A percentile compares a stretch with the other conserved stretches of the same genome.
These are phyloP conservation scores for Oncorhynchus nerka DNA, from an alignment of 2,113 vertebrate genomes.

Conservation along the genomic window DNA sequence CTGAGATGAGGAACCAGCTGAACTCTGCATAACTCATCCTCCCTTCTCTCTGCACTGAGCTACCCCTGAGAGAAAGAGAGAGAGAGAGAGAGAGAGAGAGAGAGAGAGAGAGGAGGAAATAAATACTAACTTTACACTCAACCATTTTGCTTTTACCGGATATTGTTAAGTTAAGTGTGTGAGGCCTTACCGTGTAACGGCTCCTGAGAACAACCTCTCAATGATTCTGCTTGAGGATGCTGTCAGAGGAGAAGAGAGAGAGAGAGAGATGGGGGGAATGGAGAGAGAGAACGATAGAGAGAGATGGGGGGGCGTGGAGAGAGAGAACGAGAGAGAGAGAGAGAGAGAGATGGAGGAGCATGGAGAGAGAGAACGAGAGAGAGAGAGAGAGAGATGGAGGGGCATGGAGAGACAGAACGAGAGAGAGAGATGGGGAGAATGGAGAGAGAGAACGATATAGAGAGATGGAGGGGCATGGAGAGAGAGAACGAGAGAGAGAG, in stretches of 20 bases:
- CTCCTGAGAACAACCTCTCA: slow-evolving; percentile 94
- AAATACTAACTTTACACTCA: not conserved
- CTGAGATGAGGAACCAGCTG: slow-evolving; percentile 96
- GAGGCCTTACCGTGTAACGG: slow-evolving; percentile 88
- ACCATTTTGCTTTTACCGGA: not conserved
- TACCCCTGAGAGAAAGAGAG: slow-evolving; percentile 79
- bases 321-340: too few species aligned
- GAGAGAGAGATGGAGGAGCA: too few species aligned
- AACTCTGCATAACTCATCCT: slow-evolving; percentile 98
- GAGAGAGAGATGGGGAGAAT: too few species aligned
- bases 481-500: too few species aligned
- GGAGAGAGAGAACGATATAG: too few species aligned
- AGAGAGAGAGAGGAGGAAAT: not conserved
- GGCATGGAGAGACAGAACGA: too few species aligned
- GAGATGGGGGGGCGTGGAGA: too few species aligned
- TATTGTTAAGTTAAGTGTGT: not conserved
- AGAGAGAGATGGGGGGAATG: too few species aligned
- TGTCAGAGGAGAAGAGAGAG: slow-evolving; percentile 55
- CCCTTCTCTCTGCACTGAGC: slow-evolving; percentile 87
- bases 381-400: too few species aligned
- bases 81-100: too few species aligned
- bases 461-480: too few species aligned
- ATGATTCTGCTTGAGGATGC: slow-evolving; percentile 94
- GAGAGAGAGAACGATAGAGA: too few species aligned
- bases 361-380: not conserved